phyloP scores from a whole-genome alignment of 2,888 invertebrate species.

The Cantharis rufa region DNA sequence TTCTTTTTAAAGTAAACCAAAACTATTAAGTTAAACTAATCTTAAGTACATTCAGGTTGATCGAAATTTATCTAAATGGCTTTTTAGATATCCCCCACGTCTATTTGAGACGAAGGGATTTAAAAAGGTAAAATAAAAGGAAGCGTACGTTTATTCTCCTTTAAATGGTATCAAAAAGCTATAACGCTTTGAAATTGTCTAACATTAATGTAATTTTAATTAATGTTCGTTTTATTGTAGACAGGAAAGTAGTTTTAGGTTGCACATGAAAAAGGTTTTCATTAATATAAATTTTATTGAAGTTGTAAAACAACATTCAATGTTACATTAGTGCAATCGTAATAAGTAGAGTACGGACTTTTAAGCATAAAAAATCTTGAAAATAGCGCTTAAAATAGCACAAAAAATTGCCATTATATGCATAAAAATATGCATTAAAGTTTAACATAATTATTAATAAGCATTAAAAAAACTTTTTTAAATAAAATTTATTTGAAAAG shows the following conservation, averaged over 20 bases:
- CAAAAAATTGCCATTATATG: too few relatives aligned
- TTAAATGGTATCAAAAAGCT: background rate
- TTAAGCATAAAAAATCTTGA: too few relatives aligned
- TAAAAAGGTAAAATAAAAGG: background rate
- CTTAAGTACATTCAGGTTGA: background rate
- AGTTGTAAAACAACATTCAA: conserved; percentile 17
- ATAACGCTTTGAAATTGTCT: background rate
- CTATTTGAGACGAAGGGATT: background rate
- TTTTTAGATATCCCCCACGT: background rate
- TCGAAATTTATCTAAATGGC: background rate
- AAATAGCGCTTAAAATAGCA: too few relatives aligned
- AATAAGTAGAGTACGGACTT: too few relatives aligned
- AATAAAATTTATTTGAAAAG: too few relatives aligned
- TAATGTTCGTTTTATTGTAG: background rate
- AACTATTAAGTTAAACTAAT: background rate
- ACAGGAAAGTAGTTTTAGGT: background rate
- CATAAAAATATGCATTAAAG: too few relatives aligned
- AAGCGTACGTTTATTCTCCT: background rate
- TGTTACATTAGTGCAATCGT: conserved; percentile 14
- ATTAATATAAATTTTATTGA: conserved; percentile 1
- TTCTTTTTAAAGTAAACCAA: background rate
- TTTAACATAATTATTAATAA: too few relatives aligned
- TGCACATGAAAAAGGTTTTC: background rate
- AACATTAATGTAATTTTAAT: background rate
- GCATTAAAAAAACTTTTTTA: too few relatives aligned